A percentile compares a stretch with the other conserved stretches of the same genome.
Evolutionary conservation across 2,113 vertebrate genomes (phyloP).

Genomic region (Pelecanus crispus): DNA sequence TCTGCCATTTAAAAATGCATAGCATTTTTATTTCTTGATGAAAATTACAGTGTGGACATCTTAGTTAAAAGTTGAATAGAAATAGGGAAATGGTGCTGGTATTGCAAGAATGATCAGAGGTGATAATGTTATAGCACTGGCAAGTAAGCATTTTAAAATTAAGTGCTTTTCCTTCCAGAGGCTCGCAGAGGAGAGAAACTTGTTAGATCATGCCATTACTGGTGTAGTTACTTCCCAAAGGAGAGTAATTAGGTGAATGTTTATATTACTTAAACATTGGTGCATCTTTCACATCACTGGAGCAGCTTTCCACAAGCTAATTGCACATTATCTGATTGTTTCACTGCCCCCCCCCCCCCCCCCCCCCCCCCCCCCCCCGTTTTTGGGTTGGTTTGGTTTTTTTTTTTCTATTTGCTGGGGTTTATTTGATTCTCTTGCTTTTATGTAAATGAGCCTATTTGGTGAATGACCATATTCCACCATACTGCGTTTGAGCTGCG

Average conservation of each 20-base stretch:
- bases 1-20: conserved; percentile 18
- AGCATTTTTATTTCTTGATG: conserved; percentile 13
- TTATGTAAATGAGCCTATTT: background rate
- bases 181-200: background rate
- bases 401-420: background rate
- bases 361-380: accelerated
- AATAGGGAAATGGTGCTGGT: background rate
- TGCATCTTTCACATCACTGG: background rate
- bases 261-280: background rate
- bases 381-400: too few relatives aligned
- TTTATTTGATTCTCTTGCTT: background rate
- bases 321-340: background rate
- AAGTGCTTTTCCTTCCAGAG: background rate
- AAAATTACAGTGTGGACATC: conserved; percentile 32
- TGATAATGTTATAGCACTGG: background rate
- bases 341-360: background rate
- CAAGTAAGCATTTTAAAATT: background rate
- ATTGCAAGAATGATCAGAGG: background rate
- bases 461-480: background rate
- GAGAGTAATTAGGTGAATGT: background rate
- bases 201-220: background rate
- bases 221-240: background rate
- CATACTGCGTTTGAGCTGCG: background rate
- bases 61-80: background rate
- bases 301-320: background rate